Evolutionary conservation across 2,113 vertebrate species (phyloP), one percentile per base, ranked within the genome.

Genomic region (Prietella phreatophila): DNA sequence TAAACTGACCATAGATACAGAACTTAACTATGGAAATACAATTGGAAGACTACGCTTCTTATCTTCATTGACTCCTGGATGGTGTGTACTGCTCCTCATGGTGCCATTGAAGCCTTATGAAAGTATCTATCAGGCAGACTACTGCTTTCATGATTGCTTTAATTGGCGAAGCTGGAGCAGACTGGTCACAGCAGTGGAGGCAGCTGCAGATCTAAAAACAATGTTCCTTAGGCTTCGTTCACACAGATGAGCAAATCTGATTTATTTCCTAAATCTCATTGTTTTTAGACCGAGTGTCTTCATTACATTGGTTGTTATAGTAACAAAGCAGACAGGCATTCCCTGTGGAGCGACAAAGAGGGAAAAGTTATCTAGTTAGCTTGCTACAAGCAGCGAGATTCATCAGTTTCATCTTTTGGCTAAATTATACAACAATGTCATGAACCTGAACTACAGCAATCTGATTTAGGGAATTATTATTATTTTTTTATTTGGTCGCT

Each of bases 231-330:
- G 73, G 86, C 61, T 84, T 67, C 39, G 3, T 84, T 30, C 27
- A 53, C 82, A 67, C 61, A 84, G 61, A 27, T 15, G 1, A 47
- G 60, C 39, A 53, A 84, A 84, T 84, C 82, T 84, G 42, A 84
- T 84, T 83, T 83, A 83, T 83, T 84, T 67, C 61, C 42, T 67
- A 84, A 84, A 84, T 84, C 63, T 11, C 42, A n/a, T 67, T 83
- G 19, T 50, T 84, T 84, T 84, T 10, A 50, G 63, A 53, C 60
- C 15, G 6, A n/a, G 27, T 53, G 27, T 67, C 27, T 39, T 67
- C 61, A 84, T 84, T 84, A 50, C 63, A 84, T 53, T 30, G 82
- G 82, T 84, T 84, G 82, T 84, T 84, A 84, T 84, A 84, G 82
- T 67, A 67, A 84, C 82, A 84, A 84, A 67, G 82, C 61, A 84